Evolutionary conservation across 2,888 invertebrate species (phyloP).

Genomic region (Carabus problematicus): DNA sequence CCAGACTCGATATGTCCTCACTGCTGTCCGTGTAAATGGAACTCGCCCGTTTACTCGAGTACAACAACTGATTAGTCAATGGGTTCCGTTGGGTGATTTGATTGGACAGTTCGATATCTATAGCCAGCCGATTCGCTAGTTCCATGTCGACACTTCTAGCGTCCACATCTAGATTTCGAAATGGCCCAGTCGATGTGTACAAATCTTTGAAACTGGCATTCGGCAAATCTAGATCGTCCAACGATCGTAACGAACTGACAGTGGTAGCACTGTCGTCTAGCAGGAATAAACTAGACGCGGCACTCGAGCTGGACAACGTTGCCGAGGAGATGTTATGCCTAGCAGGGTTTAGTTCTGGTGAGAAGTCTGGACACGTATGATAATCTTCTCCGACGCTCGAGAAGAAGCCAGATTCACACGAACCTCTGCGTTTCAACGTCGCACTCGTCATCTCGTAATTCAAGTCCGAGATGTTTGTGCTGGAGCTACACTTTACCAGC

Average conservation of each 20-base stretch:
- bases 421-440: slow-evolving; percentile 74
- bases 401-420: slow-evolving; percentile 90
- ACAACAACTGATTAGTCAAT: slow-evolving; percentile 63
- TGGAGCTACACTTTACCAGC: slow-evolving; percentile 56
- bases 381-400: slow-evolving; percentile 84
- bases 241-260: slow-evolving; percentile 65
- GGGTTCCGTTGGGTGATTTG: slow-evolving; percentile 58
- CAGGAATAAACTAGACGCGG: slow-evolving; percentile 64
- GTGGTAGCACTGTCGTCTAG: slow-evolving; percentile 69
- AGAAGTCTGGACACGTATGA: slow-evolving; percentile 42
- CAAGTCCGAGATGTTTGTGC: slow-evolving; percentile 56
- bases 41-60: slow-evolving; percentile 72
- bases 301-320: slow-evolving; percentile 59
- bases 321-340: slow-evolving; percentile 46
- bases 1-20: slow-evolving; percentile 83
- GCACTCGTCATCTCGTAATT: slow-evolving; percentile 49
- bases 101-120: slow-evolving; percentile 61
- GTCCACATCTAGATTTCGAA: slow-evolving; percentile 57
- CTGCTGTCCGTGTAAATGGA: slow-evolving; percentile 88
- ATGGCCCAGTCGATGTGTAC: slow-evolving; percentile 45
- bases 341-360: slow-evolving; percentile 48
- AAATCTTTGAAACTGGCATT: slow-evolving; percentile 46
- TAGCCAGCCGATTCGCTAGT: slow-evolving; percentile 60
- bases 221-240: slow-evolving; percentile 64
- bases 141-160: slow-evolving; percentile 59